Evolutionary conservation across 2,888 invertebrate species (phyloP), one percentile per base, ranked within the genome.

Genomic region (Eudemis profundana): DNA sequence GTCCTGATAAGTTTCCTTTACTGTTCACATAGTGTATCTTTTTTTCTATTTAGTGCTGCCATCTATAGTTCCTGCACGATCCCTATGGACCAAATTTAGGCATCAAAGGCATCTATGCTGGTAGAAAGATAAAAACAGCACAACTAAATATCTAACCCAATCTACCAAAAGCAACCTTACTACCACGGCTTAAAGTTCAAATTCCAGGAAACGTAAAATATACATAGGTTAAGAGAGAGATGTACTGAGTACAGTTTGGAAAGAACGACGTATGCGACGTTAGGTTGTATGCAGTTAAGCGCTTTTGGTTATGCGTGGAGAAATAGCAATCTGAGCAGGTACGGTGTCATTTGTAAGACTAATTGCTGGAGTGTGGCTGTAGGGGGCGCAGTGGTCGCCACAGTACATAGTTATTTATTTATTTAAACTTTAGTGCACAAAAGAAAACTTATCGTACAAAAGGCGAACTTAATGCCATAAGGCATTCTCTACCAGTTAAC

Each of bases 331-430:
- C 42, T 56, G 42, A n/a, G 17, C 56, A 56, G 56, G 56, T 56
- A 56, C 29, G 29, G 56, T 27, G 27, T 56, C 56, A 56, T 56
- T 56, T 56, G 56, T 56, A 44, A 56, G 29, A 44, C 56, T 56
- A 56, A 56, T 56, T 56, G 29, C 56, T 42, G 8, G 50, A 50
- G 42, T 56, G 44, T 44, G 56, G 42, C 27, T 42, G 56, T 23
- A 36, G 44, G 44, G 33, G 19, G 4, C 17, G 15, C 29, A 29
- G 29, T 51, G 27, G 17, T 2, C 15, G 44, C 12, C 42, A 19
- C 29, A 44, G 44, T 44, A 44, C n/a, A 29, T 29, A 29, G 42
- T 23, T 2, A n/a, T 10, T 23, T 33, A 33, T 10, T 7, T 33
- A 23, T 33, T n/a, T n/a, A n/a, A n/a, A n/a, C n/a, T n/a, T n/a